Percentiles rank a stretch among this genome's conserved stretches.
These are phyloP conservation scores for Solen grandis DNA, from an alignment of 1,140 invertebrate species.

Conservation along the genomic window DNA sequence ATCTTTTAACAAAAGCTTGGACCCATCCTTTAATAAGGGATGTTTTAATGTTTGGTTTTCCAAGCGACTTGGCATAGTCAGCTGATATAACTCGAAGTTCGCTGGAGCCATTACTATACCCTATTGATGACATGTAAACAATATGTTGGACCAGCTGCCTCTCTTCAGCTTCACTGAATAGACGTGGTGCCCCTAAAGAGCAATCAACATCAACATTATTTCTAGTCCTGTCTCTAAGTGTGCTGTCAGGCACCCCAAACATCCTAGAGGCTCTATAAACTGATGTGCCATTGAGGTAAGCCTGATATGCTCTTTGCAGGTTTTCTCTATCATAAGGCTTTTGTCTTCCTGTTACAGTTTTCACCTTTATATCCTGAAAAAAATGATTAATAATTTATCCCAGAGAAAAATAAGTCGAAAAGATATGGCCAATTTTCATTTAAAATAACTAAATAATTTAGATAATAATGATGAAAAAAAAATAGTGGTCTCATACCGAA, in stretches of 20 bases:
- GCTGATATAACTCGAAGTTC: background rate
- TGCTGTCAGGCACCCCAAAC: slow-evolving; percentile 4
- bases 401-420: background rate
- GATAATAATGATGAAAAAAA: too few species aligned
- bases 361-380: background rate
- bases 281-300: background rate
- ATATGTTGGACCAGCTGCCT: background rate
- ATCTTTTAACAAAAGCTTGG: slow-evolving; percentile 32
- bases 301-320: background rate
- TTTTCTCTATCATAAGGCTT: background rate
- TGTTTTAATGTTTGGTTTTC: background rate
- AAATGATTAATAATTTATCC: background rate
- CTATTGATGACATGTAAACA: background rate
- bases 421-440: background rate
- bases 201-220: background rate
- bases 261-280: background rate
- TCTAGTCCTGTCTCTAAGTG: background rate
- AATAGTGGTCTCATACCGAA: too few species aligned
- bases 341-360: background rate
- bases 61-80: slow-evolving; percentile 2
- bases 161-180: too few species aligned
- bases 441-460: too few species aligned
- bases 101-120: background rate
- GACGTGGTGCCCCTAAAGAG: background rate
- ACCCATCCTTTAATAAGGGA: slow-evolving; percentile 28